These are phyloP conservation scores for Chaetodon auriga DNA, from an alignment of 2,113 vertebrate genomes.

Conservation along the genomic window DNA sequence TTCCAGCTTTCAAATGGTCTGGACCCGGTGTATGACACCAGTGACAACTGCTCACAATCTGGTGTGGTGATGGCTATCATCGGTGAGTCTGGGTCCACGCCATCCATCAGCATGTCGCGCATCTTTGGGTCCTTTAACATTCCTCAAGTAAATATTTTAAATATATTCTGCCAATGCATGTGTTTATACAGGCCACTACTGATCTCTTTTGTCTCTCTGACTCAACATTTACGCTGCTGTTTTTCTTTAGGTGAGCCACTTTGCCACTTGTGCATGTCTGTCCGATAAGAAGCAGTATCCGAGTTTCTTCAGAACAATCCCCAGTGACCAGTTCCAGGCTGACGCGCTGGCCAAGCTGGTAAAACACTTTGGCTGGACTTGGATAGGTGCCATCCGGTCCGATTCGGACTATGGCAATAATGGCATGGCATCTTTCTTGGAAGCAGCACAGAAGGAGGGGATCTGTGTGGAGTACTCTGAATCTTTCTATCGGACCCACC, in stretches of 20 bases:
- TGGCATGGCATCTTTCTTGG: slow-evolving; percentile 75
- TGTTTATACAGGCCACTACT: neutral
- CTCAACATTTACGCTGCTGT: neutral
- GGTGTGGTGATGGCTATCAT: slow-evolving; percentile 65
- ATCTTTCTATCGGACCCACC: slow-evolving; percentile 68
- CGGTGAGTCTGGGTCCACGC: slow-evolving; percentile 79
- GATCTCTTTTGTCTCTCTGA: too few relatives aligned
- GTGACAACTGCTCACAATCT: slow-evolving; percentile 40
- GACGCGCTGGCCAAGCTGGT: slow-evolving; percentile 75
- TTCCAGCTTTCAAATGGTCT: slow-evolving; percentile 75
- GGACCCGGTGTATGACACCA: slow-evolving; percentile 33
- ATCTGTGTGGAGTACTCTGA: slow-evolving; percentile 54
- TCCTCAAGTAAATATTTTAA: slow-evolving; percentile 66
- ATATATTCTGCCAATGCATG: rapidly evolving
- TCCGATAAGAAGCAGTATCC: slow-evolving; percentile 77
- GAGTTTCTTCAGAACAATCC: slow-evolving; percentile 81
- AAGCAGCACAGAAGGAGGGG: neutral
- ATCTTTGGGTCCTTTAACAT: slow-evolving; percentile 73
- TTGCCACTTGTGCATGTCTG: slow-evolving; percentile 78
- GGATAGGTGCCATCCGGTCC: slow-evolving; percentile 81
- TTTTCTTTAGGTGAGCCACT: neutral
- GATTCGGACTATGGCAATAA: slow-evolving; percentile 83
- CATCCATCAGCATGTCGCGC: slow-evolving; percentile 77
- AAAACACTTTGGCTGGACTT: slow-evolving; percentile 83
- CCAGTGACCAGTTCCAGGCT: slow-evolving; percentile 83